Conservation (phyloP, 1,140 invertebrate species). For the Zaprionus taronus region DNA sequence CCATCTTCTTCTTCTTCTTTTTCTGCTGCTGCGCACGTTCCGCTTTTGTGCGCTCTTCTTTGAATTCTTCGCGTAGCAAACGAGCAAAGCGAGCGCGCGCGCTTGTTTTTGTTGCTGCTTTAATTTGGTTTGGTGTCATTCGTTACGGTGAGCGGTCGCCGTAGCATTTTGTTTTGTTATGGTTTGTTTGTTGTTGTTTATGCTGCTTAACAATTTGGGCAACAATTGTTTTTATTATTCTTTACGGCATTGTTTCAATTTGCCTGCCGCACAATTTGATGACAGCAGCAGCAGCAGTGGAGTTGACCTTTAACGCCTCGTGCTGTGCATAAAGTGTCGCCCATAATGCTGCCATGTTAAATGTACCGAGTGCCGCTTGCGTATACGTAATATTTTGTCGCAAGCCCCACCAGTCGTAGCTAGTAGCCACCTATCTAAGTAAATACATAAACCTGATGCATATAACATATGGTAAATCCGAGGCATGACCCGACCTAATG, state of each 20-base stretch:
- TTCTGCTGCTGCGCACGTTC: neutral
- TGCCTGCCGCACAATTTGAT: slow-evolving; percentile 53
- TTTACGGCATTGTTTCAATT: slow-evolving; percentile 62
- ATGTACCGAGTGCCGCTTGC: slow-evolving; percentile 41
- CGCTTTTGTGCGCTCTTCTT: slow-evolving; percentile 2
- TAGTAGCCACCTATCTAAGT: too few relatives aligned
- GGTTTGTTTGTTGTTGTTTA: slow-evolving; percentile 37
- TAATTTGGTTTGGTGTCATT: slow-evolving; percentile 64
- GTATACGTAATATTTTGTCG: slow-evolving; percentile 54
- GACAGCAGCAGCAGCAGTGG: slow-evolving; percentile 20
- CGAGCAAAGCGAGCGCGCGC: neutral
- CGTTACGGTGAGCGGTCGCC: slow-evolving; percentile 66
- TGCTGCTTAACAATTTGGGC: slow-evolving; percentile 36
- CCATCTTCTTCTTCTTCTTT: neutral
- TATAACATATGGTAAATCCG: neutral
- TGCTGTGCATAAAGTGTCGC: slow-evolving; percentile 54
- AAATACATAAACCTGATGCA: too few relatives aligned
- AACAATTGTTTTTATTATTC: slow-evolving; percentile 65
- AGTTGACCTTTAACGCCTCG: slow-evolving; percentile 72
- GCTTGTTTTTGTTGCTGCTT: slow-evolving; percentile 1
- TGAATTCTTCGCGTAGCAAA: neutral
- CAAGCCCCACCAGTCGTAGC: neutral
- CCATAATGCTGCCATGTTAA: slow-evolving; percentile 25
- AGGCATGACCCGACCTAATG: neutral
- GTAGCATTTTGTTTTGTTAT: slow-evolving; percentile 16